Evolutionary conservation across 2,797 vertebrate genomes (phyloP).

Genomic region (Anolis apletophallus): DNA sequence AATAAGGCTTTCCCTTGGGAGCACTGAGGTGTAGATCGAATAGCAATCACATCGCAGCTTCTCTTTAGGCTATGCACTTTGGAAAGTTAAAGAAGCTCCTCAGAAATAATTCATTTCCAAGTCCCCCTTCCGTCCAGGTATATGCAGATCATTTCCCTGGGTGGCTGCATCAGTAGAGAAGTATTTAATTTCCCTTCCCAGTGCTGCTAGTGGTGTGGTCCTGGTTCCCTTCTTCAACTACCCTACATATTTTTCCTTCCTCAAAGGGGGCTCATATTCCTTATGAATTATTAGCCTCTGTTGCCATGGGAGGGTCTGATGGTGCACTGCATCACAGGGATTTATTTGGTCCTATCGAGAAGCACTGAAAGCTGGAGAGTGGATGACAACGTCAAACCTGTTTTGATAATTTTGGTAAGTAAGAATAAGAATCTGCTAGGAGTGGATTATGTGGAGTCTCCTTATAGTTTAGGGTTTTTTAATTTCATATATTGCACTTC

Average conservation of each 20-base stretch:
- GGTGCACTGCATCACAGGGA: neutral
- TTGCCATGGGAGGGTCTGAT: neutral
- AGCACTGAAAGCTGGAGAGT: neutral
- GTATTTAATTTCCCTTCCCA: conserved; percentile 13
- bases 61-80: neutral
- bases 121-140: conserved; percentile 3
- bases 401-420: neutral
- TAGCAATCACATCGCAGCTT: neutral
- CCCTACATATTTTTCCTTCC: neutral
- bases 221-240: conserved; percentile 2
- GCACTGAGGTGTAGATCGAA: neutral
- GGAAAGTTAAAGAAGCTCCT: conserved; percentile 11
- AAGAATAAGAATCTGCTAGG: neutral
- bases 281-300: conserved; percentile 15
- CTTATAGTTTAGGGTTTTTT: neutral
- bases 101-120: conserved; percentile 26
- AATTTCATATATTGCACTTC: neutral
- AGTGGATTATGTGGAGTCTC: neutral
- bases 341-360: neutral
- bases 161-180: neutral
- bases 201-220: neutral
- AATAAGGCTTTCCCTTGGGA: conserved; percentile 25
- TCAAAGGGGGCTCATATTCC: conserved; percentile 2
- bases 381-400: neutral
- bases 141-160: conserved; percentile 2